Evolutionary conservation across 2,113 vertebrate species (phyloP).

Genomic region (Laticauda laticaudata): DNA sequence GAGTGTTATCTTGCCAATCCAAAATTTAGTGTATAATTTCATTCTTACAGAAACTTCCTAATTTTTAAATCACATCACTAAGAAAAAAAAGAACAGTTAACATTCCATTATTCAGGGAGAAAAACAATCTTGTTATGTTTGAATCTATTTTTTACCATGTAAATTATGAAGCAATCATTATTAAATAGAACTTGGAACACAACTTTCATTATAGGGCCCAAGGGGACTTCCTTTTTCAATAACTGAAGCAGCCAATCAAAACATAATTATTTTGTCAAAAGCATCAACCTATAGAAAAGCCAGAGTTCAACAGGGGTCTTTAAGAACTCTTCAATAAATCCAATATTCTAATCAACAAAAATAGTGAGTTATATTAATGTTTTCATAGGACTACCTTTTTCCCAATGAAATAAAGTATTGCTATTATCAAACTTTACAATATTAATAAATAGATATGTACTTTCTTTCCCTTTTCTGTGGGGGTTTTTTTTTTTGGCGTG

Average conservation of each 20-base stretch:
- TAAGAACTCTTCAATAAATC: not conserved
- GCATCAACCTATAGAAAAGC: not conserved
- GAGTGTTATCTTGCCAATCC: slow-evolving; percentile 12
- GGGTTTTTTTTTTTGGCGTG: no score
- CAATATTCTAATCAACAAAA: not conserved
- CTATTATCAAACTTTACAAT: not conserved
- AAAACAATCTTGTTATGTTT: slow-evolving; percentile 45
- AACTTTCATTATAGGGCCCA: slow-evolving; percentile 13
- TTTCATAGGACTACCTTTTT: not conserved
- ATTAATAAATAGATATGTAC: not conserved
- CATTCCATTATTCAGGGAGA: slow-evolving; percentile 58
- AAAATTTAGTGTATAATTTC: slow-evolving; percentile 30
- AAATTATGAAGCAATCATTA: slow-evolving; percentile 47
- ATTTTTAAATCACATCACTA: slow-evolving; percentile 58
- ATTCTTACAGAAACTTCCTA: slow-evolving; percentile 54
- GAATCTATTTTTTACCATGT: slow-evolving; percentile 57
- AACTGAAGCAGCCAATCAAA: slow-evolving; percentile 19
- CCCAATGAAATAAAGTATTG: not conserved
- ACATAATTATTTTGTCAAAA: slow-evolving; percentile 12
- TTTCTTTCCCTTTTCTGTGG: not conserved
- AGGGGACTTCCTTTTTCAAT: slow-evolving; percentile 28
- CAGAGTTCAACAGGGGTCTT: not conserved
- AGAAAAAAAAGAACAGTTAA: slow-evolving; percentile 62
- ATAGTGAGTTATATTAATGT: not conserved
- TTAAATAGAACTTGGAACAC: slow-evolving; percentile 60